Conservation (phyloP, 1,140 invertebrate species). For the Pachypeltis micranthus region DNA sequence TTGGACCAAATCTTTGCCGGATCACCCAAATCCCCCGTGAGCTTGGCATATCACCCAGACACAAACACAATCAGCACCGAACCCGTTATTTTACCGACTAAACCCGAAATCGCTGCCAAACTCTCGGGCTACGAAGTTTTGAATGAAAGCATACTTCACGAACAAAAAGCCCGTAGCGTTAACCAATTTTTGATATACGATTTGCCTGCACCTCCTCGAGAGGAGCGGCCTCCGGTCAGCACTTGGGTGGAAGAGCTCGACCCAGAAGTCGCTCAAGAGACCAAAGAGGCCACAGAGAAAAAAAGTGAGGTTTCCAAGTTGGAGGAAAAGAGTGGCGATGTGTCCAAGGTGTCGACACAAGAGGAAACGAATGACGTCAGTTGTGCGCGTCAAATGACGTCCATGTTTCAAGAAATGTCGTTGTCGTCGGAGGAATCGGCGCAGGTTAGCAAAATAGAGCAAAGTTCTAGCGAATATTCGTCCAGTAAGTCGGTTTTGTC, state of each 20-base stretch:
- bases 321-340: background rate
- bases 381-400: background rate
- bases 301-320: no score
- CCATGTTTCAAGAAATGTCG: background rate
- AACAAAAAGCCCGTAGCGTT: slow-evolving; percentile 7
- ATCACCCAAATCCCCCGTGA: slow-evolving; percentile 27
- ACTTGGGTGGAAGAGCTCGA: background rate
- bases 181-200: slow-evolving; percentile 14
- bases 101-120: slow-evolving; percentile 13
- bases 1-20: slow-evolving; percentile 29
- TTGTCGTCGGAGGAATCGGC: background rate
- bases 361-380: background rate
- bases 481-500: background rate
- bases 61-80: slow-evolving; percentile 24
- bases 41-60: slow-evolving; percentile 25
- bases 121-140: slow-evolving; percentile 16
- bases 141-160: slow-evolving; percentile 15
- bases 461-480: background rate
- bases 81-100: slow-evolving; percentile 13
- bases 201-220: background rate
- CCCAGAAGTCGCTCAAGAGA: background rate
- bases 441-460: background rate
- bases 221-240: background rate
- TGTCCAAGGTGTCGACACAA: background rate
- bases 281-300: background rate